A percentile compares a stretch with the other conserved stretches of the same genome.
phyloP scores from a whole-genome alignment of 2,113 vertebrate species.

The Fregetta grallaria region DNA sequence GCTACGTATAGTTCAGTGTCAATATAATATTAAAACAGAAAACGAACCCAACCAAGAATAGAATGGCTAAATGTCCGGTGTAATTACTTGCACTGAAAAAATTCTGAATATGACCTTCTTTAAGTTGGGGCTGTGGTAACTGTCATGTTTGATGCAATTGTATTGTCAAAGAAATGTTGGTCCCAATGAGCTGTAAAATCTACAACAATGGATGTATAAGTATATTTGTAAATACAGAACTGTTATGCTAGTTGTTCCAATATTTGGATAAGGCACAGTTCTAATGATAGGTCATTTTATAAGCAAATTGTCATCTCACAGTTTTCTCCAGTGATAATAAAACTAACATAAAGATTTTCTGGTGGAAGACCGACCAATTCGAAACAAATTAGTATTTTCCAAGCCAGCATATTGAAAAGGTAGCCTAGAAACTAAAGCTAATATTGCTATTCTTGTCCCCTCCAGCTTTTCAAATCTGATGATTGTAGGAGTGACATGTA shows the following conservation, averaged over 20 bases:
- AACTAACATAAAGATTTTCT: not conserved
- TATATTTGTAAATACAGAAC: not conserved
- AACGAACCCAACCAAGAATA: not conserved
- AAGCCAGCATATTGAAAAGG: not conserved
- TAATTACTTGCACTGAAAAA: not conserved
- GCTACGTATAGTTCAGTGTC: not conserved
- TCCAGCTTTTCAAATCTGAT: conserved; percentile 30
- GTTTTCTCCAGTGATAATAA: not conserved
- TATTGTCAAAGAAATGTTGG: not conserved
- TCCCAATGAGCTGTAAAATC: not conserved
- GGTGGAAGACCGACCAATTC: not conserved
- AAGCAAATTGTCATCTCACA: not conserved
- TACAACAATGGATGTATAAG: not conserved
- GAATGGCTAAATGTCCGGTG: not conserved
- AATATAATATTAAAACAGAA: not conserved
- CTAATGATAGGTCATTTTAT: not conserved
- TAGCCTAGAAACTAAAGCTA: not conserved
- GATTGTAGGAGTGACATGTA: conserved; percentile 59
- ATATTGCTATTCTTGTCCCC: not conserved
- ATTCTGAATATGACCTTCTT: not conserved
- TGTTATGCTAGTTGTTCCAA: not conserved
- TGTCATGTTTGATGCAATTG: not conserved
- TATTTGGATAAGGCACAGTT: not conserved
- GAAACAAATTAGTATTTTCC: not conserved
- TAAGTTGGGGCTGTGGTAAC: not conserved